Evolutionary conservation across 2,113 vertebrate species (phyloP).

Genomic region (Hemiscyllium ocellatum): DNA sequence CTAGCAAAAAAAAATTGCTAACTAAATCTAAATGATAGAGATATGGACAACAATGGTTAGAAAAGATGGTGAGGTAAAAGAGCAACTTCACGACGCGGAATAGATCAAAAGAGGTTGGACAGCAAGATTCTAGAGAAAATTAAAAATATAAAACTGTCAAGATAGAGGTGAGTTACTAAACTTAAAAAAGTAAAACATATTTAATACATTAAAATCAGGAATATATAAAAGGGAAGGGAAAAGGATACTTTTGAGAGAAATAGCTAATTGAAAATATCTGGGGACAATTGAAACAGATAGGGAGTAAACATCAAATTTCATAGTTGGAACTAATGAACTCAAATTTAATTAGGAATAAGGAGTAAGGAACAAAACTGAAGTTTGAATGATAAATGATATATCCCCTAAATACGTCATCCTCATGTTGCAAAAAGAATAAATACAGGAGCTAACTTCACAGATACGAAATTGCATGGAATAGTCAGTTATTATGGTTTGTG

Average conservation of each 20-base stretch:
- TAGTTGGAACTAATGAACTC: background rate
- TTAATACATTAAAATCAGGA: background rate
- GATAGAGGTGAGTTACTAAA: slow-evolving; percentile 21
- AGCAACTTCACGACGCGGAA: background rate
- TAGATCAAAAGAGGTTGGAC: background rate
- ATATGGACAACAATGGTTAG: background rate
- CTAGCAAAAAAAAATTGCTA: background rate
- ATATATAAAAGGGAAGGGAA: background rate
- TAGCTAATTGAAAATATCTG: background rate
- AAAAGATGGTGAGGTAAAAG: background rate
- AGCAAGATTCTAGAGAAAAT: background rate
- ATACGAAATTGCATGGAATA: background rate
- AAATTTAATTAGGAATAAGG: background rate
- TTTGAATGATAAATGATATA: background rate
- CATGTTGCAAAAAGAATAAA: background rate
- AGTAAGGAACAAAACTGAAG: background rate
- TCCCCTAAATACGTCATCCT: background rate
- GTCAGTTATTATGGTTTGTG: background rate
- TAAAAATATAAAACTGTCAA: background rate
- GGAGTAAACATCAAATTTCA: background rate
- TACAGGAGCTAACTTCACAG: background rate
- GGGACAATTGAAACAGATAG: background rate
- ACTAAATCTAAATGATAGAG: background rate
- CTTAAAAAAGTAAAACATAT: background rate
- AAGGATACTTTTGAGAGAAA: background rate